phyloP scores from a whole-genome alignment of 2,888 invertebrate species.

The Macrophya annulata region DNA sequence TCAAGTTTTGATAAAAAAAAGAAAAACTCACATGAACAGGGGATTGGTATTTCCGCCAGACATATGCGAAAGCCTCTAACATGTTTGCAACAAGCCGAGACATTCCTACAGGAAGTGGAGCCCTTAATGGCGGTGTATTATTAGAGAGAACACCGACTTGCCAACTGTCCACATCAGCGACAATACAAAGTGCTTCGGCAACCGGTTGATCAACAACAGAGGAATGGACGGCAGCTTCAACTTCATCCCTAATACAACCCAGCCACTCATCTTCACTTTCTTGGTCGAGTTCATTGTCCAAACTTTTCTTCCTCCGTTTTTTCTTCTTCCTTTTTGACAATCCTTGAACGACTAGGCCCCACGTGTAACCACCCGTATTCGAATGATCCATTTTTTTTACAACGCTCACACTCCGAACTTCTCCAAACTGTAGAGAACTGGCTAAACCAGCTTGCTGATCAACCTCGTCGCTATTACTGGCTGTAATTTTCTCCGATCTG shows the following conservation, averaged over 20 bases:
- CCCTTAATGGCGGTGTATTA: slow-evolving; percentile 70
- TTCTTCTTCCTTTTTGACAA: slow-evolving; percentile 70
- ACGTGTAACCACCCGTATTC: slow-evolving; percentile 70
- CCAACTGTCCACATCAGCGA: slow-evolving; percentile 92
- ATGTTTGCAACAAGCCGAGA: slow-evolving; percentile 92
- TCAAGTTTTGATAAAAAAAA: background rate
- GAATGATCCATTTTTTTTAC: slow-evolving; percentile 54
- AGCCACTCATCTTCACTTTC: slow-evolving; percentile 69
- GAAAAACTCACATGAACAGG: slow-evolving; percentile 89
- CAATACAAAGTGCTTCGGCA: slow-evolving; percentile 90
- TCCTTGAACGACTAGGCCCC: slow-evolving; percentile 87
- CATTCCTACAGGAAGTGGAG: slow-evolving; percentile 85
- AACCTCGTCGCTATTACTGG: slow-evolving; percentile 59
- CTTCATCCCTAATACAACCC: slow-evolving; percentile 73
- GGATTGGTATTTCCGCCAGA: slow-evolving; percentile 87
- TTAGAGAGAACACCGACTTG: slow-evolving; percentile 80
- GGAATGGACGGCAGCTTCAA: slow-evolving; percentile 71
- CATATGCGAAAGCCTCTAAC: slow-evolving; percentile 90
- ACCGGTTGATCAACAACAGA: slow-evolving; percentile 85
- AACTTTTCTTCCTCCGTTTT: slow-evolving; percentile 63
- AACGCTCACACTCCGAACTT: slow-evolving; percentile 59
- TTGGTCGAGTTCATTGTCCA: slow-evolving; percentile 7
- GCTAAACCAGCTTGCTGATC: slow-evolving; percentile 72
- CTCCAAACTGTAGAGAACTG: slow-evolving; percentile 69
- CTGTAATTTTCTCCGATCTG: slow-evolving; percentile 68